Evolutionary conservation across 2,113 vertebrate species (phyloP), one percentile per base, ranked within the genome.

Genomic region (Meriones unguiculatus): DNA sequence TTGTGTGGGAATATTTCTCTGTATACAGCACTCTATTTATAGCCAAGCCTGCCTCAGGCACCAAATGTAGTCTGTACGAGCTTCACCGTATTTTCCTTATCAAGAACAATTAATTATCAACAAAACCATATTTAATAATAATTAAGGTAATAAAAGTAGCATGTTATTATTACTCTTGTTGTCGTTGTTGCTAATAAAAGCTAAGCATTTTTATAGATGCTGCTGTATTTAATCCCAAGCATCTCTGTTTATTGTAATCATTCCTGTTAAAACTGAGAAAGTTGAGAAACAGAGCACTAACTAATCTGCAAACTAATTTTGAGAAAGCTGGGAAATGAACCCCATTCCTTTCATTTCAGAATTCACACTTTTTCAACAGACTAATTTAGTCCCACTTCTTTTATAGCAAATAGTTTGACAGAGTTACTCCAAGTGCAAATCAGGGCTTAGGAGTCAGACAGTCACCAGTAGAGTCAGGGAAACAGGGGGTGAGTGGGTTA

Each of bases 51-150:
- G 9, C 10, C n/a, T 77, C 64, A 52, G 62, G 17, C 62, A n/a
- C 0, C 38, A 82, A n/a, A 41, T 24, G 62, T 72, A 70, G 57
- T 72, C 46, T 38, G 32, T 7, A 3, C 24, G 67, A 89, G 11
- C 24, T 17, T 38, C 77, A 80, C 38, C 15, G 86, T 76, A 69
- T 91, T 94, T 93, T 84, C 69, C 59, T 88, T 88, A 22, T 69
- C 77, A 76, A 67, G 62, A 64, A 10, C 28, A 59, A 87, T 59
- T 35, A 81, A 15, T 15, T 67, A 46, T 38, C 32, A 75, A 25
- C 2, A 80, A 85, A 85, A 88, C 62, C 64, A 65, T 59, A 88
- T 35, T 84, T 81, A 77, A 84, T 35, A 70, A 88, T 50, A 73
- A 77, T 25, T 84, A 90, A 12, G 25, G 32, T 14, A 90, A n/a